Evolutionary conservation across 2,888 invertebrate species (phyloP).

Genomic region (Gymnocheta viridis): DNA sequence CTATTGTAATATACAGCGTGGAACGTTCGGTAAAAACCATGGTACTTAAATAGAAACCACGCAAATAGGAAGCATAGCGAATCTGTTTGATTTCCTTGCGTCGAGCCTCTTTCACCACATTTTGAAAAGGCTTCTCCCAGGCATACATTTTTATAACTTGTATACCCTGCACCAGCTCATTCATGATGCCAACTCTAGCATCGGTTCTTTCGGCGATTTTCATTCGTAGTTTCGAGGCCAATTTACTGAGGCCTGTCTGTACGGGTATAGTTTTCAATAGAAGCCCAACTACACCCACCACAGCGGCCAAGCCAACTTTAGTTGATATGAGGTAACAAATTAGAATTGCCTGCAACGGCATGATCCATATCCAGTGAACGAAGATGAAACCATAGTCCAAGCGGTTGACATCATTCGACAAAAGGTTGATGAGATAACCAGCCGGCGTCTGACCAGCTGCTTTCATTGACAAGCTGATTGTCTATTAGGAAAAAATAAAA

Average conservation of each 20-base stretch:
- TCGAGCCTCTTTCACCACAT: slow-evolving; percentile 89
- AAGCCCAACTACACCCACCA: slow-evolving; percentile 90
- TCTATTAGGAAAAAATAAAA: slow-evolving; percentile 81
- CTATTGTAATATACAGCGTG: slow-evolving; percentile 90
- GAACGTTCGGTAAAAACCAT: slow-evolving; percentile 93
- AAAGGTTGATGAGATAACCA: slow-evolving; percentile 95
- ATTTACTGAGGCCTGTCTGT: slow-evolving; percentile 84
- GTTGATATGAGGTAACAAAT: slow-evolving; percentile 91
- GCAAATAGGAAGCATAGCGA: slow-evolving; percentile 85
- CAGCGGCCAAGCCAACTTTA: slow-evolving; percentile 87
- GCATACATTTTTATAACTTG: slow-evolving; percentile 98
- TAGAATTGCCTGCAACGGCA: slow-evolving; percentile 86
- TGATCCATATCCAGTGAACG: slow-evolving; percentile 93
- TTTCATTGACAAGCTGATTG: slow-evolving; percentile 86
- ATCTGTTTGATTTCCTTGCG: slow-evolving; percentile 86
- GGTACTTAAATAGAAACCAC: slow-evolving; percentile 86
- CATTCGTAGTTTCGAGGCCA: slow-evolving; percentile 84
- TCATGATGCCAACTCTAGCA: slow-evolving; percentile 95
- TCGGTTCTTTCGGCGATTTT: slow-evolving; percentile 93
- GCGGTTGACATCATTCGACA: slow-evolving; percentile 96
- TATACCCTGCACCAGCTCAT: slow-evolving; percentile 96
- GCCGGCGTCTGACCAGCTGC: slow-evolving; percentile 88
- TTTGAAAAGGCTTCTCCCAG: slow-evolving; percentile 95
- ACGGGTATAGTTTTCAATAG: slow-evolving; percentile 91
- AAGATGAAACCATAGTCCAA: slow-evolving; percentile 93